Conservation (phyloP, 2,797 vertebrate species). For the Ctenosaura bakeri region DNA sequence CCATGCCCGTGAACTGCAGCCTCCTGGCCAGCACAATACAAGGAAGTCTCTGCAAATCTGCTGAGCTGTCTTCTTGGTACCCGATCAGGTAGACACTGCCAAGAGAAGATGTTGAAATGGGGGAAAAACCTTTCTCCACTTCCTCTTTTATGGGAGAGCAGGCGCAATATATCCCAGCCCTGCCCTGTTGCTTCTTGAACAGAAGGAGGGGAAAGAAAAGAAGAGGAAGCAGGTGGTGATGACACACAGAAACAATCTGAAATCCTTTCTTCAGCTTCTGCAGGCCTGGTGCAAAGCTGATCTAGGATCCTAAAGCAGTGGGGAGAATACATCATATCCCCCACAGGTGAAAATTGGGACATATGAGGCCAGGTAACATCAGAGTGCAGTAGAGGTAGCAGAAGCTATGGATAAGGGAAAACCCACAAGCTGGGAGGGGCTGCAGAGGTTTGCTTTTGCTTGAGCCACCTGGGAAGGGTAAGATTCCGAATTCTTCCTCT, state of each 20-base stretch:
- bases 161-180: not conserved
- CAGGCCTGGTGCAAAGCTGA: too few relatives aligned
- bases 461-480: too few relatives aligned
- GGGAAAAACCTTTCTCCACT: not conserved
- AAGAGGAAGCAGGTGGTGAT: not conserved
- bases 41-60: not conserved
- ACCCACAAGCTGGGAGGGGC: too few relatives aligned
- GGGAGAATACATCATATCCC: too few relatives aligned
- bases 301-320: not conserved
- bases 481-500: too few relatives aligned
- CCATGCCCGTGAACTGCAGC: not conserved
- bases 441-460: too few relatives aligned
- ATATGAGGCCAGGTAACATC: too few relatives aligned
- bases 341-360: too few relatives aligned
- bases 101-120: not conserved
- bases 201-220: not conserved
- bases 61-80: not conserved
- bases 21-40: too few relatives aligned
- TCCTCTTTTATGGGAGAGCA: not conserved
- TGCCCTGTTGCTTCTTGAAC: conserved; percentile 9
- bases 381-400: too few relatives aligned
- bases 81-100: not conserved
- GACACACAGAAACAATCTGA: not conserved
- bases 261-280: not conserved
- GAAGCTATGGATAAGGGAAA: too few relatives aligned